A percentile compares a stretch with the other conserved stretches of the same genome.
These are phyloP conservation scores for Isichthys henryi DNA, from an alignment of 2,113 vertebrate species.

Conservation along the genomic window DNA sequence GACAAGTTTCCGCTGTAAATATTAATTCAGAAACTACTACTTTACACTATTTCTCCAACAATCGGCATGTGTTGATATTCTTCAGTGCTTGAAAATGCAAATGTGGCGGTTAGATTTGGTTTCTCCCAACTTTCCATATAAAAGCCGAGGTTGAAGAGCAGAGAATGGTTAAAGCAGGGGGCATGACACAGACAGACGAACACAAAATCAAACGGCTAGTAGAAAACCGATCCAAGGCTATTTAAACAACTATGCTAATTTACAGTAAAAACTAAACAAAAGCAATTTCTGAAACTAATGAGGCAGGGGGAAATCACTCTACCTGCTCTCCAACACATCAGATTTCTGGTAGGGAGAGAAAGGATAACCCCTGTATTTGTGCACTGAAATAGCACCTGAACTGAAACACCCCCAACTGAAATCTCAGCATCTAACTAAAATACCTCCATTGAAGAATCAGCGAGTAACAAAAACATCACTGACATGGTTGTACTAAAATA, in stretches of 20 bases:
- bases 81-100: background rate
- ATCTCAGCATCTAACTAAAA: background rate
- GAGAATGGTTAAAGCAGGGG: background rate
- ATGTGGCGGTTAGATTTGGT: background rate
- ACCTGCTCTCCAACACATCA: conserved; percentile 1
- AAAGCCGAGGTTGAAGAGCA: background rate
- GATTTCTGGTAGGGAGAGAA: background rate
- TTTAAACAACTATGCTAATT: background rate
- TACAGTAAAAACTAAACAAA: background rate
- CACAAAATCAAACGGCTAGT: background rate
- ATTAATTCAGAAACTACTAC: background rate
- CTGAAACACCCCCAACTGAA: background rate
- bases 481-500: background rate
- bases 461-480: background rate
- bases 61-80: background rate
- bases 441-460: background rate
- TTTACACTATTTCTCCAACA: background rate
- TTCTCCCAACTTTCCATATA: background rate
- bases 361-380: background rate
- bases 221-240: background rate
- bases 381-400: background rate
- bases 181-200: background rate
- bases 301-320: conserved; percentile 1
- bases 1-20: background rate
- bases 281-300: background rate